These are phyloP conservation scores for Leptinotarsa haldemani DNA, from an alignment of 2,888 invertebrate species.

Conservation along the genomic window DNA sequence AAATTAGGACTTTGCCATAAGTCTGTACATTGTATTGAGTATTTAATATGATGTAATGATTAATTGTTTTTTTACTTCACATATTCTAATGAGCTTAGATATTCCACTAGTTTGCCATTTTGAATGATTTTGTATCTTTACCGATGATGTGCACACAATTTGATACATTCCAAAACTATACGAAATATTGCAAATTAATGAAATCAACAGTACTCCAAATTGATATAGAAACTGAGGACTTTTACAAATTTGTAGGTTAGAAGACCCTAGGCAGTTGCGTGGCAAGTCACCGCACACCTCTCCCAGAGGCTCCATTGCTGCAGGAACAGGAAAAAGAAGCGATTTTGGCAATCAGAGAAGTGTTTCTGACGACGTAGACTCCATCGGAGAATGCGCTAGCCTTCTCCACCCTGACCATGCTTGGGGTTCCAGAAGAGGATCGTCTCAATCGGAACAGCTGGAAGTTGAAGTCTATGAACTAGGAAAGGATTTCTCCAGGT, in stretches of 20 bases:
- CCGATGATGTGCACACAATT: too few relatives aligned
- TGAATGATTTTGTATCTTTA: too few relatives aligned
- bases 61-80: too few relatives aligned
- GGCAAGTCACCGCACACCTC: conserved; percentile 82
- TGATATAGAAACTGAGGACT: too few relatives aligned
- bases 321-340: conserved; percentile 73
- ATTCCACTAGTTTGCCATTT: too few relatives aligned
- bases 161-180: too few relatives aligned
- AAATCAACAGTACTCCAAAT: too few relatives aligned
- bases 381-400: conserved; percentile 79
- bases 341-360: conserved; percentile 83
- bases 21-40: too few relatives aligned
- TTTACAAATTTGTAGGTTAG: conserved; percentile 69
- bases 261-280: conserved; percentile 80
- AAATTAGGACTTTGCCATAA: too few relatives aligned
- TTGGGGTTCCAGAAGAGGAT: conserved; percentile 83
- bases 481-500: conserved; percentile 86
- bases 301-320: conserved; percentile 79
- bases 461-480: conserved; percentile 84
- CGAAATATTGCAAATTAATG: too few relatives aligned
- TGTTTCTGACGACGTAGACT: conserved; percentile 79
- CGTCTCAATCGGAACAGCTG: conserved; percentile 89
- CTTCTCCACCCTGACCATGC: conserved; percentile 89
- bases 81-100: too few relatives aligned
- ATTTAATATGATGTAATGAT: too few relatives aligned